Percentiles rank a stretch among this genome's conserved stretches.
Conservation (phyloP, 2,797 vertebrate species). For the Bufotes viridis region DNA sequence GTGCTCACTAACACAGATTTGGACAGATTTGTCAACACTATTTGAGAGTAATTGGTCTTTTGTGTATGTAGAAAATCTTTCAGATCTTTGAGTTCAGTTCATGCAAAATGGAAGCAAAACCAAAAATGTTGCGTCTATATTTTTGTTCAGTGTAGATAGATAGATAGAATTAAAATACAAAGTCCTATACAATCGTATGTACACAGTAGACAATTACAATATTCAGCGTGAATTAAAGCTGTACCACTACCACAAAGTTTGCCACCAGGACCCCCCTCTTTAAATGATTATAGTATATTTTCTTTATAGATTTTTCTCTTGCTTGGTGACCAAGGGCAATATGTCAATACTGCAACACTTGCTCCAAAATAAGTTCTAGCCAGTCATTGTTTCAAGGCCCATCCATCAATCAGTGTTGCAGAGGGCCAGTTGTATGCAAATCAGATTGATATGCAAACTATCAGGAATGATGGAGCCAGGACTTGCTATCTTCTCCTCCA, state of each 20-base stretch:
- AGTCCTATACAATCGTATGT: background rate
- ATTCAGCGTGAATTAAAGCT: background rate
- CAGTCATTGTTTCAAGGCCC: background rate
- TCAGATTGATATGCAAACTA: slow-evolving; percentile 57
- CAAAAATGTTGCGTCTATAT: too few relatives aligned
- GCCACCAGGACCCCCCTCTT: too few relatives aligned
- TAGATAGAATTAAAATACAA: background rate
- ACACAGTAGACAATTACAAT: background rate
- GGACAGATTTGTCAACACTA: too few relatives aligned
- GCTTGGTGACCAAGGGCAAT: background rate
- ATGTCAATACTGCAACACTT: slow-evolving; percentile 8
- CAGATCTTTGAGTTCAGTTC: too few relatives aligned
- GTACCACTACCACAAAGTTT: background rate
- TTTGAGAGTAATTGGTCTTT: too few relatives aligned
- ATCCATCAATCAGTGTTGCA: slow-evolving; percentile 11
- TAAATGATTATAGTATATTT: background rate
- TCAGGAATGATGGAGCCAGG: slow-evolving; percentile 12
- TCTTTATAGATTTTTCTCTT: background rate
- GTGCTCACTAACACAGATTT: too few relatives aligned
- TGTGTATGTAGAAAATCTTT: too few relatives aligned
- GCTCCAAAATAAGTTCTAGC: slow-evolving; percentile 3
- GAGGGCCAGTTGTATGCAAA: slow-evolving; percentile 61
- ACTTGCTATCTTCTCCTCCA: slow-evolving; percentile 44
- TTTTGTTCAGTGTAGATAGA: too few relatives aligned
- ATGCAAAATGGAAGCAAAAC: too few relatives aligned